phyloP scores from a whole-genome alignment of 2,797 vertebrate species.

The Coreius guichenoti region DNA sequence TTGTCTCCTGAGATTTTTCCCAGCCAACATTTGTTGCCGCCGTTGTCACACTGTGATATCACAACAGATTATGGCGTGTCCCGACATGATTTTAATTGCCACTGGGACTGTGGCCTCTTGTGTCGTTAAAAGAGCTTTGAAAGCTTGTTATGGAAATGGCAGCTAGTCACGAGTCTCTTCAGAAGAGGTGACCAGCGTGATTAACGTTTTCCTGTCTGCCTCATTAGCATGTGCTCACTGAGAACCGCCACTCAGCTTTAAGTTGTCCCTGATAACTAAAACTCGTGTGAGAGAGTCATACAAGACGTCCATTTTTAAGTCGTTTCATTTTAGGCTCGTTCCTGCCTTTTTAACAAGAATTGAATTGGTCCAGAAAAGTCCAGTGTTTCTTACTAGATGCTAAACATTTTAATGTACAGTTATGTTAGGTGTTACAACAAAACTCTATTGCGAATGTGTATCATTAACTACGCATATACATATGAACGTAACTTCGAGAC shows the following conservation, averaged over 20 bases:
- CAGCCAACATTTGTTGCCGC: constrained; percentile 51
- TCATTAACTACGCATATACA: not conserved
- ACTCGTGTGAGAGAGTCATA: not conserved
- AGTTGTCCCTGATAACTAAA: constrained; percentile 51
- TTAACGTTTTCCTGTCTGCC: constrained; percentile 55
- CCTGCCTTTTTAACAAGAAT: not conserved
- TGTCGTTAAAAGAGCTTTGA: constrained; percentile 74
- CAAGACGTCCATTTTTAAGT: not conserved
- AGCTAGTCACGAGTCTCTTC: constrained; percentile 67
- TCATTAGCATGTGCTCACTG: constrained; percentile 34
- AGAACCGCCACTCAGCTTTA: constrained; percentile 57
- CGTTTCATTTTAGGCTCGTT: not conserved
- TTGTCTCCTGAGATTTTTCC: constrained; percentile 66
- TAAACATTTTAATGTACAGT: not conserved
- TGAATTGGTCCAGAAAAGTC: not conserved
- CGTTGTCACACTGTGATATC: constrained; percentile 74
- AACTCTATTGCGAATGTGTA: not conserved
- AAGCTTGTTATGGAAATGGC: constrained; percentile 81
- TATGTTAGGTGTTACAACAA: not conserved
- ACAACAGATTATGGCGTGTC: constrained; percentile 75
- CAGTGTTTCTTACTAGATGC: not conserved
- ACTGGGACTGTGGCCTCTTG: constrained; percentile 78
- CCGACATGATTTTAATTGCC: constrained; percentile 84
- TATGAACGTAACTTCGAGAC: not conserved
- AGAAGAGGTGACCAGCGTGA: constrained; percentile 63